These are phyloP conservation scores for Ornithoptera alexandrae DNA, from an alignment of 2,888 invertebrate species.

Conservation along the genomic window DNA sequence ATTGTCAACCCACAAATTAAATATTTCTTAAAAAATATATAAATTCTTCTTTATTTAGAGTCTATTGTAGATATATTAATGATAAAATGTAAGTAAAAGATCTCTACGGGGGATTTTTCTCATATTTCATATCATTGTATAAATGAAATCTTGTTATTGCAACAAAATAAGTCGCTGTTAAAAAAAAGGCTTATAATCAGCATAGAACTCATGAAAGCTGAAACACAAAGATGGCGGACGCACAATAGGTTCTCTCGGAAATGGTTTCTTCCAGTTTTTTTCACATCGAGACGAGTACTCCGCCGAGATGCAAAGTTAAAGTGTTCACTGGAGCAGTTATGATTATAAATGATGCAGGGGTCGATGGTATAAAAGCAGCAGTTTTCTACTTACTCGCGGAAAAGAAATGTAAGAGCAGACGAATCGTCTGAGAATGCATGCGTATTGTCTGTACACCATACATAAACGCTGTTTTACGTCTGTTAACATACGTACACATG, in stretches of 20 bases:
- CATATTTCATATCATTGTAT: too few relatives aligned
- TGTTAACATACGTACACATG: too few relatives aligned
- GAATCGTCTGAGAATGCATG: conserved; percentile 13
- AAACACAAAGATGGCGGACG: conserved; percentile 44
- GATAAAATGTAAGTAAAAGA: too few relatives aligned
- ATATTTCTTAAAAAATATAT: too few relatives aligned
- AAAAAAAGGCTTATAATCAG: too few relatives aligned
- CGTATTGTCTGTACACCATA: neutral
- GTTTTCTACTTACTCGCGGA: conserved; percentile 40
- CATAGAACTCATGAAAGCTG: conserved; percentile 36
- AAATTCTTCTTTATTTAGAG: too few relatives aligned
- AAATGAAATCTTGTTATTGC: too few relatives aligned
- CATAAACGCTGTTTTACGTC: too few relatives aligned
- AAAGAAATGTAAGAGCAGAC: conserved; percentile 47
- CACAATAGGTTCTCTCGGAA: conserved; percentile 50
- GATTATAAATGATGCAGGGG: conserved; percentile 67
- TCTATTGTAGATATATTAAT: too few relatives aligned
- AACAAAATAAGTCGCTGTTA: too few relatives aligned
- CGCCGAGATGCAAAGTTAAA: conserved; percentile 58
- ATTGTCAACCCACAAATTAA: too few relatives aligned
- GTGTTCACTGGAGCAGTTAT: conserved; percentile 57
- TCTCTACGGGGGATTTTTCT: too few relatives aligned
- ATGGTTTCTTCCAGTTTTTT: conserved; percentile 46
- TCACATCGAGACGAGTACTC: conserved; percentile 51
- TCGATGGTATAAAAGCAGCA: conserved; percentile 46